Conservation (phyloP, 2,797 vertebrate genomes). For the Hipposideros larvatus region DNA sequence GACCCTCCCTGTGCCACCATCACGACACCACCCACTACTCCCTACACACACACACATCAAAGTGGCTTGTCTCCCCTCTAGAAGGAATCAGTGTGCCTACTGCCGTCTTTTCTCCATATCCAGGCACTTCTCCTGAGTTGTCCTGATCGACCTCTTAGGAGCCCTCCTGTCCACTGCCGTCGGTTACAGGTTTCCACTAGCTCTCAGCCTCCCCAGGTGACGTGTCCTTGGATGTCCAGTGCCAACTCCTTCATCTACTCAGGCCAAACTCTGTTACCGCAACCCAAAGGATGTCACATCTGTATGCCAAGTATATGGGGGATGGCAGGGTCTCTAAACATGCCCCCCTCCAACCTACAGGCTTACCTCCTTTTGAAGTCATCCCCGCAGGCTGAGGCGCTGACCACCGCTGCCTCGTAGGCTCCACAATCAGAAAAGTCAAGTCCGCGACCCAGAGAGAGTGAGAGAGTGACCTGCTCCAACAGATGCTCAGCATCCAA, state of each 20-base stretch:
- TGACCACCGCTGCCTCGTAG: accelerated
- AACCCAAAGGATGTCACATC: background rate
- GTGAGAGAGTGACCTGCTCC: no score
- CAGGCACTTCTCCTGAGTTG: background rate
- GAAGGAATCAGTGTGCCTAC: background rate
- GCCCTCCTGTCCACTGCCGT: background rate
- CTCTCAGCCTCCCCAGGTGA: background rate
- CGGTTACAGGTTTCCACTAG: no score
- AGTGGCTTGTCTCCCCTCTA: background rate
- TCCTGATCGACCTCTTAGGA: no score
- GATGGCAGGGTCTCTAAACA: background rate
- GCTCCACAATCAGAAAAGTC: background rate
- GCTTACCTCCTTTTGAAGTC: slow-evolving; percentile 22
- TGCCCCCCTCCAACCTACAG: accelerated
- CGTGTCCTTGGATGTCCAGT: background rate
- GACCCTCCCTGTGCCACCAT: background rate
- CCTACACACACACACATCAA: background rate
- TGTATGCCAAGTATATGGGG: background rate
- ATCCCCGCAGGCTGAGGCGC: background rate
- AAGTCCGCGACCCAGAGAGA: background rate
- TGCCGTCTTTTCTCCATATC: background rate
- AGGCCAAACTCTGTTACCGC: background rate
- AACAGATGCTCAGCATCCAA: no score
- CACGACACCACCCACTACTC: accelerated
- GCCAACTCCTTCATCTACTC: background rate